Conservation (phyloP, 2,888 invertebrate genomes). For the Gnatocerus cornutus region DNA sequence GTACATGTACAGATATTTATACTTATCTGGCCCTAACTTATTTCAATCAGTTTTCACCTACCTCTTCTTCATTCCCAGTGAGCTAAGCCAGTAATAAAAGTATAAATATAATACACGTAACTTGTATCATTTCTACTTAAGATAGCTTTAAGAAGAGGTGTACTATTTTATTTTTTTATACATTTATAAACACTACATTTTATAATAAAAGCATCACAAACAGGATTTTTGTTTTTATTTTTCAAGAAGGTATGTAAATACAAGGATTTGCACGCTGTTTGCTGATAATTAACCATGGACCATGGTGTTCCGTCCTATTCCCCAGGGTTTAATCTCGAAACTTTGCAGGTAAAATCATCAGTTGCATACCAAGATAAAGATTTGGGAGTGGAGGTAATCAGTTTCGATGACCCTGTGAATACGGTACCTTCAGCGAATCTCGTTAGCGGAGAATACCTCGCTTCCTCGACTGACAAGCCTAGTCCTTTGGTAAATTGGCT, state of each 20-base stretch:
- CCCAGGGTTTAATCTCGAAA: conserved; percentile 37
- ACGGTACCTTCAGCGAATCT: conserved; percentile 68
- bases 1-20: conserved; percentile 50
- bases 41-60: conserved; percentile 13
- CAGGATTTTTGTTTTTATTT: conserved; percentile 49
- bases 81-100: conserved; percentile 44
- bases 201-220: conserved; percentile 54
- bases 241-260: conserved; percentile 35
- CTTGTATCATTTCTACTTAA: conserved; percentile 43
- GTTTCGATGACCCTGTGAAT: conserved; percentile 68
- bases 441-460: conserved; percentile 65
- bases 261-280: conserved; percentile 36
- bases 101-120: conserved; percentile 45
- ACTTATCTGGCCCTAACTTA: conserved; percentile 37
- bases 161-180: conserved; percentile 66
- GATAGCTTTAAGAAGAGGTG: conserved; percentile 62
- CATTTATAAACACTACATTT: conserved; percentile 50
- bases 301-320: conserved; percentile 27
- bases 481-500: conserved; percentile 58
- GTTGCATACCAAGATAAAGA: conserved; percentile 60
- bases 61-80: conserved; percentile 29
- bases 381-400: conserved; percentile 68
- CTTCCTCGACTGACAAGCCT: conserved; percentile 60
- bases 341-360: conserved; percentile 63
- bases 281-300: conserved; percentile 36